Evolutionary conservation across 2,113 vertebrate species (phyloP).

Genomic region (Cyphomyrus plagiostoma): DNA sequence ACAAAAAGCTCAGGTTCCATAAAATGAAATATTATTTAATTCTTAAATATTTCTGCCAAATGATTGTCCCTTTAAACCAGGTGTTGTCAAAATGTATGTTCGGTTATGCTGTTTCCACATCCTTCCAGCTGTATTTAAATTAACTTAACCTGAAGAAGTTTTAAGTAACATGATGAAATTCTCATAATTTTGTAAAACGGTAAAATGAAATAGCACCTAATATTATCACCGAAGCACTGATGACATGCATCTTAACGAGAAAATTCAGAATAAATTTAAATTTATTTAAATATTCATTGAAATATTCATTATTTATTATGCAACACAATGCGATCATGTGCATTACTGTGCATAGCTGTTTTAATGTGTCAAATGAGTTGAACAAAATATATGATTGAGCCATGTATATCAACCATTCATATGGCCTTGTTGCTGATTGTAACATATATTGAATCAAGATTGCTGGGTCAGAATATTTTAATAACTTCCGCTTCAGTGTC

Average conservation of each 20-base stretch:
- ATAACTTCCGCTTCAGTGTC: background rate
- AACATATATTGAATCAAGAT: background rate
- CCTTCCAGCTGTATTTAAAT: background rate
- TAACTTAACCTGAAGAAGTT: background rate
- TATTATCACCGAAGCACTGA: background rate
- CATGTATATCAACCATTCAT: background rate
- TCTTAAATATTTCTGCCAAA: conserved; percentile 45
- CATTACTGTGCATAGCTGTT: conserved; percentile 48
- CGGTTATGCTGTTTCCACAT: background rate
- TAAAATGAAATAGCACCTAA: background rate
- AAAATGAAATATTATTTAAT: conserved; percentile 78
- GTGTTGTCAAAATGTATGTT: background rate
- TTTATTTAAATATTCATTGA: conserved; percentile 76
- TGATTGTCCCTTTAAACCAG: background rate
- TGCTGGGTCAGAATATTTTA: background rate
- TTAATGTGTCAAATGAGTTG: conserved; percentile 31
- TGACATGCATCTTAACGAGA: background rate
- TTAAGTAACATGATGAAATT: background rate
- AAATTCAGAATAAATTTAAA: conserved; percentile 51
- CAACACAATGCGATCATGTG: conserved; percentile 50
- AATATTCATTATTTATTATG: conserved; percentile 71
- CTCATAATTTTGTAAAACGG: background rate
- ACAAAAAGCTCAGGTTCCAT: conserved; percentile 33
- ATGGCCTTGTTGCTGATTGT: background rate
- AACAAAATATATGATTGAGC: background rate